A percentile compares a stretch with the other conserved stretches of the same genome.
Conservation (phyloP, 2,888 invertebrate genomes). For the Trissolcus brochymenae region DNA sequence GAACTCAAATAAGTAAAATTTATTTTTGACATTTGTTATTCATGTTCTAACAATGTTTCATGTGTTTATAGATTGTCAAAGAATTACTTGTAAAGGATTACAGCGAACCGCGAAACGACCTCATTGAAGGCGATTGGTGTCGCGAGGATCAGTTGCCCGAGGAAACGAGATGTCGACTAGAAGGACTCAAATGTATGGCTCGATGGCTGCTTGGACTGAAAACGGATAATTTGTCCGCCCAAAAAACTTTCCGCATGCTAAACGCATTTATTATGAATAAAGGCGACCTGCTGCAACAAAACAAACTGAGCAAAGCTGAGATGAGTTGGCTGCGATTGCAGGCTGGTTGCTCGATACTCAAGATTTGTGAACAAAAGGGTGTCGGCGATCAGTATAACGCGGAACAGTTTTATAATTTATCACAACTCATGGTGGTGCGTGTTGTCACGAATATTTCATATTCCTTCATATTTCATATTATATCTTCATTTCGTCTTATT, state of each 20-base stretch:
- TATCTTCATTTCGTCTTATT: conserved; percentile 57
- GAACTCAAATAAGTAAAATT: not conserved
- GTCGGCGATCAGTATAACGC: conserved; percentile 96
- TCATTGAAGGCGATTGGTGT: conserved; percentile 85
- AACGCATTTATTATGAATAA: conserved; percentile 95
- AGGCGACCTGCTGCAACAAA: conserved; percentile 89
- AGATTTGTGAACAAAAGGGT: conserved; percentile 97
- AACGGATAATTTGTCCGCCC: conserved; percentile 90
- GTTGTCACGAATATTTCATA: not conserved
- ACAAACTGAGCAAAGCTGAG: conserved; percentile 87
- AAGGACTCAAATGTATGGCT: conserved; percentile 97
- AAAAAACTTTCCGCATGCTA: conserved; percentile 95
- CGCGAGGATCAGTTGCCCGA: conserved; percentile 90
- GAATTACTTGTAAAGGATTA: conserved; percentile 92
- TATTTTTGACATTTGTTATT: not conserved
- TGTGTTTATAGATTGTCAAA: conserved; percentile 86
- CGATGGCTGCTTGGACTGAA: conserved; percentile 95
- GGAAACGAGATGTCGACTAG: conserved; percentile 94
- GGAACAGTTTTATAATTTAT: conserved; percentile 95
- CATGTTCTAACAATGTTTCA: not conserved
- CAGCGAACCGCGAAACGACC: conserved; percentile 78
- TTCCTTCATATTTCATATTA: not conserved
- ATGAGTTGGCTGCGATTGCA: conserved; percentile 94
- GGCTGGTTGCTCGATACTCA: conserved; percentile 96
- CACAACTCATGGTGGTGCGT: conserved; percentile 91